These are phyloP conservation scores for Cheilinus undulatus DNA, from an alignment of 2,113 vertebrate genomes.

Conservation along the genomic window DNA sequence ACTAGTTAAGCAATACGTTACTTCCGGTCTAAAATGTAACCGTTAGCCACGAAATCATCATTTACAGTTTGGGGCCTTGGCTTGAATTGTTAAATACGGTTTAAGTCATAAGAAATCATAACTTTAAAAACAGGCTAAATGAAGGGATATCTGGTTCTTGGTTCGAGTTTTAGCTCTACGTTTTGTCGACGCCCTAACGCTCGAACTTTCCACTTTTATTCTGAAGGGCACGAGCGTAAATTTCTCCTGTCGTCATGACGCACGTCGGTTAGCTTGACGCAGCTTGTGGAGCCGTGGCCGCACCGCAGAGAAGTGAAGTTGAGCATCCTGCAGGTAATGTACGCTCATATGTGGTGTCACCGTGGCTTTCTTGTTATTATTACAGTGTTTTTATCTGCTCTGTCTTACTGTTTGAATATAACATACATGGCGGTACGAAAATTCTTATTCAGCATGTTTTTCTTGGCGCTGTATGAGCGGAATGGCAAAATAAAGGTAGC, in stretches of 20 bases:
- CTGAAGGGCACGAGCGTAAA: neutral
- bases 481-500: constrained; percentile 22
- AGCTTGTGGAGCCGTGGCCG: constrained; percentile 48
- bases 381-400: neutral
- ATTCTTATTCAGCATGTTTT: constrained; percentile 2
- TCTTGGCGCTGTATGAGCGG: constrained; percentile 25
- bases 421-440: neutral
- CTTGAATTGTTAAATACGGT: neutral
- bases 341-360: neutral
- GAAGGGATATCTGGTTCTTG: too few relatives aligned
- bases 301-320: constrained; percentile 80
- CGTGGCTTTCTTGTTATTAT: neutral
- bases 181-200: neutral
- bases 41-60: neutral
- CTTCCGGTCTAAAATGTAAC: constrained; percentile 37
- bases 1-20: neutral
- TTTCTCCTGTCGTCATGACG: constrained; percentile 11
- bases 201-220: constrained; percentile 33
- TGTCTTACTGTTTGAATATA: neutral
- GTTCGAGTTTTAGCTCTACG: neutral
- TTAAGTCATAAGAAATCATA: too few relatives aligned
- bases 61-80: neutral
- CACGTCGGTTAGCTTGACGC: constrained; percentile 26
- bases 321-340: constrained; percentile 75
- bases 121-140: too few relatives aligned